phyloP scores from a whole-genome alignment of 1,140 invertebrate genomes.

The Drosophila pectinifera region DNA sequence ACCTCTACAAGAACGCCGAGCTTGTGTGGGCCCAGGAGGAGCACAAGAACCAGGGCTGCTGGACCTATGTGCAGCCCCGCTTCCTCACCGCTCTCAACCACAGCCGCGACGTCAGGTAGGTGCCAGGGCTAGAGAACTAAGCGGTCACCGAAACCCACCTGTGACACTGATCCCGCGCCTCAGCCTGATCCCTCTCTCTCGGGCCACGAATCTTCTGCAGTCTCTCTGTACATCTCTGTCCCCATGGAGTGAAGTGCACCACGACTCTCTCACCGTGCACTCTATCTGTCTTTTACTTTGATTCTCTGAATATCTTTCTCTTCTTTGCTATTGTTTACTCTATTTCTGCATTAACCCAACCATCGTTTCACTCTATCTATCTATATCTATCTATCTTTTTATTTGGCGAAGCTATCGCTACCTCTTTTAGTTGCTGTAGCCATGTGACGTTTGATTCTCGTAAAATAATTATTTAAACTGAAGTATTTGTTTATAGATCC shows the following conservation, averaged over 20 bases:
- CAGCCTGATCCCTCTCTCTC: not conserved
- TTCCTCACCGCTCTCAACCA: slow-evolving; percentile 91
- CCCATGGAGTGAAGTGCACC: slow-evolving; percentile 16
- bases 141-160: not conserved
- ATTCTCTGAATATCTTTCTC: slow-evolving; percentile 28
- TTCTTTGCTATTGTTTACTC: slow-evolving; percentile 50
- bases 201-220: slow-evolving; percentile 27
- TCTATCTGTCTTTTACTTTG: slow-evolving; percentile 26
- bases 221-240: slow-evolving; percentile 15
- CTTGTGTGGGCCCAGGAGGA: slow-evolving; percentile 98
- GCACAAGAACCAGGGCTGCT: slow-evolving; percentile 98
- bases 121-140: slow-evolving; percentile 50
- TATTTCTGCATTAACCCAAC: slow-evolving; percentile 57
- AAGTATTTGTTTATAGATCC: too few species aligned
- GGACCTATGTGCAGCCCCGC: slow-evolving; percentile 97
- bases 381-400: slow-evolving; percentile 18
- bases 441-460: slow-evolving; percentile 12
- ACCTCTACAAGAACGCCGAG: slow-evolving; percentile 96
- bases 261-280: slow-evolving; percentile 39
- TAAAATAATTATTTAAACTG: not conserved
- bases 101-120: slow-evolving; percentile 88
- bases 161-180: not conserved
- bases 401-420: slow-evolving; percentile 24
- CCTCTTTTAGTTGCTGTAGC: slow-evolving; percentile 26
- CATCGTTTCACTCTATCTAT: too few species aligned